Base-by-base conservation (phyloP, 2,113 vertebrate species). In the Panurus biarmicus region DNA sequence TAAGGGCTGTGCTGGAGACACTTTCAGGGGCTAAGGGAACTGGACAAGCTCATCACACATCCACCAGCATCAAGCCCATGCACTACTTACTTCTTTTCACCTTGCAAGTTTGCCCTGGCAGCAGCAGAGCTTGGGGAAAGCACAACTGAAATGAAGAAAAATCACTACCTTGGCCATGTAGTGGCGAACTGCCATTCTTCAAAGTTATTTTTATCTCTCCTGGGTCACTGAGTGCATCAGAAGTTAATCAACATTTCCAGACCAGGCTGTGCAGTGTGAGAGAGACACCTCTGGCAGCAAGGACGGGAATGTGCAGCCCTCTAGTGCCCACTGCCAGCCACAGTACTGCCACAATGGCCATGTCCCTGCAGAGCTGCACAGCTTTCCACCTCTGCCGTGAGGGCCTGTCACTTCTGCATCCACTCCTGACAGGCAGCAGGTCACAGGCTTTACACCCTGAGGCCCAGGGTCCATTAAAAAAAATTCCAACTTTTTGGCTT, bases 291-390 rank as follows among this genome's bases (percentile, higher is more conserved):
- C 62, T 2, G 40, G 4, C 61, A 40, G 70, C 48, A 61, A 7
- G 3, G 24, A 20, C 1, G 33, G 22, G 89, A 22, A 57, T 7
- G 77, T 89, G 81, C 93, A 85, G 96, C 95, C 93, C 90, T 89
- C 95, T 96, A 95, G 93, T 58, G 93, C 70, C 38, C 8, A 0
- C 29, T 77, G 69, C n/a, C 75, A 53, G 89, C 33, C 70, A 0
- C 2, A 7, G 40, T 12, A 0, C 54, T 2, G 24, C 12, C 61
- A 3, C 47, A 1, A 8, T 0, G 36, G 51, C 64, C 26, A 0
- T 0, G 25, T 10, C 38, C 78, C 57, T 6, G 53, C 36, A 18
- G 61, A 31, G 44, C 51, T 48, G 24, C 65, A 2, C 53, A 23
- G 29, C 38, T 47, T 54, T 11, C 40, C 33, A 26, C 13, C 53